These are phyloP conservation scores for Xiphophorus birchmanni DNA, from an alignment of 2,797 vertebrate species.

Conservation along the genomic window DNA sequence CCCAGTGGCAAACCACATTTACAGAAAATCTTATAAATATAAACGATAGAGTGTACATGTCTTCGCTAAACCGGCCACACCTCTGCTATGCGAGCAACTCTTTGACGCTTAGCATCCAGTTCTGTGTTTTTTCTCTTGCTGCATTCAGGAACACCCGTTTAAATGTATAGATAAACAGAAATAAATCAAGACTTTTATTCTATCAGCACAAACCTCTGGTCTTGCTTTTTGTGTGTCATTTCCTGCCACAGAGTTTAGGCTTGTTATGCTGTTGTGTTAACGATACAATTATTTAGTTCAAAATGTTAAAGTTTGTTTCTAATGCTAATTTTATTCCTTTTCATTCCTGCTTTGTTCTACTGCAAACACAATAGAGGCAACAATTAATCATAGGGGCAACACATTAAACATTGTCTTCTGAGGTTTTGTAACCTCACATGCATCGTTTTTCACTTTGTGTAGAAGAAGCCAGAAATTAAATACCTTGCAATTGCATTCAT, in stretches of 20 bases:
- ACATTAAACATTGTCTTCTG: background rate
- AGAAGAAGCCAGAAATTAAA: background rate
- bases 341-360: background rate
- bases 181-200: constrained; percentile 89
- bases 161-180: constrained; percentile 85
- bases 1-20: constrained; percentile 63
- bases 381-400: background rate
- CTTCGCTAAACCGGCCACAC: constrained; percentile 82
- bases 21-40: constrained; percentile 61
- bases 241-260: constrained; percentile 9
- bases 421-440: background rate
- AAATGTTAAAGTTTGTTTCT: background rate
- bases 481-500: background rate
- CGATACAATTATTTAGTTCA: background rate
- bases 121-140: constrained; percentile 83
- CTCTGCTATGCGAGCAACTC: constrained; percentile 80
- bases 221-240: constrained; percentile 47
- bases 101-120: constrained; percentile 81
- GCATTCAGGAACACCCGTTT: constrained; percentile 86
- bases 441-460: background rate
- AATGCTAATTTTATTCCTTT: no score
- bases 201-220: constrained; percentile 74
- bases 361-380: background rate
- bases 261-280: background rate
- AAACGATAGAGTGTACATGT: constrained; percentile 74